These are phyloP conservation scores for Episyrphus balteatus DNA, from an alignment of 1,140 invertebrate species.

Conservation along the genomic window DNA sequence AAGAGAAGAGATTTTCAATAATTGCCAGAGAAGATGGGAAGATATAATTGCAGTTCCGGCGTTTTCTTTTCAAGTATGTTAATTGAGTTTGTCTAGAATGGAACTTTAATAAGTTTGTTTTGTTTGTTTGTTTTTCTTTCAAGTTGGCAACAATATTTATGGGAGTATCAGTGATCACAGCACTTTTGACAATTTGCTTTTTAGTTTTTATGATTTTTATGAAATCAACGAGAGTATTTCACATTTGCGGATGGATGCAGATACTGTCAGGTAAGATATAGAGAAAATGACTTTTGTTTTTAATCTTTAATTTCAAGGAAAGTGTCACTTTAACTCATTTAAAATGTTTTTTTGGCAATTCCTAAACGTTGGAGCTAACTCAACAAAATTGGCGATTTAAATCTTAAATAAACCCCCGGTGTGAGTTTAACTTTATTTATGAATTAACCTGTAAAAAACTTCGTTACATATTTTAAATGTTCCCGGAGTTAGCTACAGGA, in stretches of 20 bases:
- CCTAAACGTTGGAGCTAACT: too few relatives aligned
- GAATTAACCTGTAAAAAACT: too few relatives aligned
- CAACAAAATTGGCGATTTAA: too few relatives aligned
- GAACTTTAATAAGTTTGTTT: neutral
- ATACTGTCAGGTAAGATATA: constrained; percentile 68
- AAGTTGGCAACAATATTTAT: constrained; percentile 78
- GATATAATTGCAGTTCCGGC: constrained; percentile 74
- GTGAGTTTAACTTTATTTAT: too few relatives aligned
- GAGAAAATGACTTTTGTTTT: constrained; percentile 3
- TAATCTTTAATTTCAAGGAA: neutral
- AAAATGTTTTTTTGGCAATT: too few relatives aligned
- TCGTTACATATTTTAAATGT: too few relatives aligned
- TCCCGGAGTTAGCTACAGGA: too few relatives aligned
- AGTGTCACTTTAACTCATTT: too few relatives aligned
- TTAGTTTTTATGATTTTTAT: constrained; percentile 92
- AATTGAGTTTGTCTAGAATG: neutral
- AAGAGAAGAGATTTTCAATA: constrained; percentile 54
- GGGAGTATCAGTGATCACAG: constrained; percentile 71
- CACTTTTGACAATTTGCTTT: constrained; percentile 72
- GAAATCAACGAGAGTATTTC: constrained; percentile 85
- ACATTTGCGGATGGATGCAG: constrained; percentile 89
- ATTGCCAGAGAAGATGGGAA: constrained; percentile 72
- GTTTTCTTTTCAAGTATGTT: constrained; percentile 52
- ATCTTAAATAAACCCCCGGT: too few relatives aligned
- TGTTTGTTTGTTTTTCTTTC: constrained; percentile 25